Evolutionary conservation across 2,113 vertebrate species (phyloP).

Genomic region (Corynorhinus townsendii): DNA sequence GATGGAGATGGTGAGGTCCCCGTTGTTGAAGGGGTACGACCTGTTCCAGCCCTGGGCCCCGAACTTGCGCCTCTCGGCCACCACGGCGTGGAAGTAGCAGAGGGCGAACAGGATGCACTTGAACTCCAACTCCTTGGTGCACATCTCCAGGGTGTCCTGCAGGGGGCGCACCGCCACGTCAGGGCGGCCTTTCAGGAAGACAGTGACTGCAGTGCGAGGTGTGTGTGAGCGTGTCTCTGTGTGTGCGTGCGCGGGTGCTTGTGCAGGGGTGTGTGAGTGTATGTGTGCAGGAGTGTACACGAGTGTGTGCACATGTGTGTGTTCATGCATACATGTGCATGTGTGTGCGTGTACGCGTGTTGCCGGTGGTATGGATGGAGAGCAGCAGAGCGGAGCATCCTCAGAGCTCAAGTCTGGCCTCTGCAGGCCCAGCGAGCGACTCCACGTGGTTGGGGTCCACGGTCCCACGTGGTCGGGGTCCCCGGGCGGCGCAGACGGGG

Average conservation of each 20-base stretch:
- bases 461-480: background rate
- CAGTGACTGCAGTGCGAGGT: too few relatives aligned
- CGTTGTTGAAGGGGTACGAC: slow-evolving; percentile 81
- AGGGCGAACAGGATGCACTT: slow-evolving; percentile 80
- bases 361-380: too few relatives aligned
- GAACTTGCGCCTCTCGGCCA: slow-evolving; percentile 82
- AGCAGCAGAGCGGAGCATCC: rapidly evolving
- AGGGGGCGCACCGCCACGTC: rapidly evolving
- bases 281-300: background rate
- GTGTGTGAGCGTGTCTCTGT: background rate
- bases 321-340: background rate
- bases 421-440: background rate
- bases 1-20: slow-evolving; percentile 81
- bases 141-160: slow-evolving; percentile 82
- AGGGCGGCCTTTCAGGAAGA: too few relatives aligned
- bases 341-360: rapidly evolving
- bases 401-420: background rate
- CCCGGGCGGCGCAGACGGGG: background rate
- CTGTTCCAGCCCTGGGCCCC: slow-evolving; percentile 84
- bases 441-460: too few relatives aligned
- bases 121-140: slow-evolving; percentile 81
- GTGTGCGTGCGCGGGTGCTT: background rate
- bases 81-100: slow-evolving; percentile 82
- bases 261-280: background rate
- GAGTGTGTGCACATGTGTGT: background rate